These are phyloP conservation scores for Psittacula derbiana DNA, from an alignment of 2,797 vertebrate genomes.

Conservation along the genomic window DNA sequence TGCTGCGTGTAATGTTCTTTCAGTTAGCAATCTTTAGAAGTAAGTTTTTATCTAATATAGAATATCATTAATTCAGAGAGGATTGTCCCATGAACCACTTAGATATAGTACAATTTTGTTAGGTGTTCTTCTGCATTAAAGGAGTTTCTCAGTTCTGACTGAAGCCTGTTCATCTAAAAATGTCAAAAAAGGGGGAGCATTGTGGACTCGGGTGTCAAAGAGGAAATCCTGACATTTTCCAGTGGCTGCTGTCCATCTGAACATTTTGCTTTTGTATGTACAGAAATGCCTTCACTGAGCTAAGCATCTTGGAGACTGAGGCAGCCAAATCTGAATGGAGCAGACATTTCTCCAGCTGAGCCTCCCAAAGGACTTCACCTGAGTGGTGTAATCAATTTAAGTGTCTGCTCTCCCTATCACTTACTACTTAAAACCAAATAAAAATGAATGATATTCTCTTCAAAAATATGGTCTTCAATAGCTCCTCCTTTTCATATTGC, in stretches of 20 bases:
- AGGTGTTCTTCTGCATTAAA: neutral
- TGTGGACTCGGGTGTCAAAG: neutral
- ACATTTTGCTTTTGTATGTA: neutral
- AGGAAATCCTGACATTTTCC: neutral
- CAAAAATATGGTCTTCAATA: neutral
- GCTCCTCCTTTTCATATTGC: neutral
- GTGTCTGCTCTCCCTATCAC: neutral
- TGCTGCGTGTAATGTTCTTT: neutral
- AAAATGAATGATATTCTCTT: neutral
- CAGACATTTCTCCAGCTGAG: neutral
- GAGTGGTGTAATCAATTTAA: neutral
- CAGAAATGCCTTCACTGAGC: neutral
- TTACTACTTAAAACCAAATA: neutral
- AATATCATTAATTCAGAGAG: neutral
- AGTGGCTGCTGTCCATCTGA: neutral
- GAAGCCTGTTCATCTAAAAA: neutral
- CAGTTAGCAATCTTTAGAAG: neutral
- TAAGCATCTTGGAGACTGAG: neutral
- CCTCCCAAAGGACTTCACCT: neutral
- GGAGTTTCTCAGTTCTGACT: neutral
- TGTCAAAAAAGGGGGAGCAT: neutral
- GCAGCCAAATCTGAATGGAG: neutral
- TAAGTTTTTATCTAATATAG: neutral
- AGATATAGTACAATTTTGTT: neutral
- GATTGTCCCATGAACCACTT: neutral